phyloP scores from a whole-genome alignment of 2,797 vertebrate species.

The Arnoldichthys spilopterus region DNA sequence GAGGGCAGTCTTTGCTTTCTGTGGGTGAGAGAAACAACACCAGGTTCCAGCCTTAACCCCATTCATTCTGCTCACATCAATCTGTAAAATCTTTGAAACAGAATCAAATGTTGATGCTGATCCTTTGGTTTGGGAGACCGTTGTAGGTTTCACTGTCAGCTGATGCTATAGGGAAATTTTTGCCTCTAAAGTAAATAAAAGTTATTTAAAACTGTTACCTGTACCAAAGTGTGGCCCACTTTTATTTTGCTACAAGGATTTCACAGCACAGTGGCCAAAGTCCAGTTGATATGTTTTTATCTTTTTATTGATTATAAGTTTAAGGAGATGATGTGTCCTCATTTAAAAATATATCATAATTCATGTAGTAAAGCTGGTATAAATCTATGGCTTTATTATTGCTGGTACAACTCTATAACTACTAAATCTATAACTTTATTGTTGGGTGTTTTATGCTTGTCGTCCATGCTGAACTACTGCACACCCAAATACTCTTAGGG shows the following conservation, averaged over 20 bases:
- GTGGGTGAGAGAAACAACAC: slow-evolving; percentile 68
- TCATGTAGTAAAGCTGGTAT: not conserved
- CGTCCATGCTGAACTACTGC: no score
- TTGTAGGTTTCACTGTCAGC: slow-evolving; percentile 78
- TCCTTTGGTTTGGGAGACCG: slow-evolving; percentile 69
- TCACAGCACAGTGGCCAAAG: not conserved
- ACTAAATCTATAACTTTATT: no score
- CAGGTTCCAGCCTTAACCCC: slow-evolving; percentile 84
- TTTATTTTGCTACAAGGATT: not conserved
- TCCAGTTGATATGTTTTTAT: not conserved
- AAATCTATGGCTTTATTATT: no score
- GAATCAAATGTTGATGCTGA: slow-evolving; percentile 60
- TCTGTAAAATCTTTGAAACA: slow-evolving; percentile 66
- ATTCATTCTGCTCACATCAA: slow-evolving; percentile 66
- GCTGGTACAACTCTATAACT: no score
- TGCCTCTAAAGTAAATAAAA: slow-evolving; percentile 83
- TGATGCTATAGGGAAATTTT: slow-evolving; percentile 80
- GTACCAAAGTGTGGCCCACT: not conserved
- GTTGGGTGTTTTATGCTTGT: no score
- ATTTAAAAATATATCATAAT: not conserved
- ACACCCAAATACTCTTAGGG: no score
- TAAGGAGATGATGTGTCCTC: not conserved
- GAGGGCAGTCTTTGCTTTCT: slow-evolving; percentile 67
- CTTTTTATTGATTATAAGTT: not conserved
- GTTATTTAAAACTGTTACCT: slow-evolving; percentile 82